Conservation (phyloP, 2,888 invertebrate species). For the Agrochola lota region DNA sequence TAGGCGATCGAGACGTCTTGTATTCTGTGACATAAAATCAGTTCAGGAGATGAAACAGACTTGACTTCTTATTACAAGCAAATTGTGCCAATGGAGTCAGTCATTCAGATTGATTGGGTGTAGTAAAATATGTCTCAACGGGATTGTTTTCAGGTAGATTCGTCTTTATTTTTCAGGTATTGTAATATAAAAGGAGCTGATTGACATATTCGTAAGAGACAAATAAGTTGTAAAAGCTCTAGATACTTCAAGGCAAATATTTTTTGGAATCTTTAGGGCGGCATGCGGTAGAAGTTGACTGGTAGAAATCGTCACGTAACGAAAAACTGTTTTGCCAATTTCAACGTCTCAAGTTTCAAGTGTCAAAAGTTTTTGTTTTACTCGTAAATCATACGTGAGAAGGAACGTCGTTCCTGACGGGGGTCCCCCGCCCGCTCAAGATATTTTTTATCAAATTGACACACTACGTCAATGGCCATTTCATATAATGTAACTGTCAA, state of each 20-base stretch:
- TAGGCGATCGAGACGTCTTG: background rate
- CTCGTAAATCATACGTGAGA: no score
- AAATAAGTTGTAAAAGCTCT: background rate
- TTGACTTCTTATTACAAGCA: slow-evolving; percentile 10
- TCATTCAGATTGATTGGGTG: slow-evolving; percentile 28
- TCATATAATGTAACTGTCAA: no score
- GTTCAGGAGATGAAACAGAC: background rate
- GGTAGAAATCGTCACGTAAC: no score
- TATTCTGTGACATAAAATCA: slow-evolving; percentile 27
- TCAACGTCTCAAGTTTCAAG: no score
- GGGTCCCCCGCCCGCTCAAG: no score
- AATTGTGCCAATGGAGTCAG: slow-evolving; percentile 19
- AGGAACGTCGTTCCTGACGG: no score
- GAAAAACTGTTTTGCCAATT: no score
- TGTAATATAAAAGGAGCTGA: background rate
- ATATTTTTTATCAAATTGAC: no score
- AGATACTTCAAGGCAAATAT: background rate
- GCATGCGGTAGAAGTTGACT: no score
- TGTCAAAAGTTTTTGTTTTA: no score
- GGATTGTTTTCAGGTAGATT: slow-evolving; percentile 9
- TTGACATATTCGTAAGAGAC: background rate
- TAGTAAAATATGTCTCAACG: slow-evolving; percentile 28
- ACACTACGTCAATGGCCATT: background rate
- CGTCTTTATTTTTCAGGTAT: background rate
- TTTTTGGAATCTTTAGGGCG: background rate